These are phyloP conservation scores for Sebastes oblongus DNA, from an alignment of 2,797 vertebrate genomes.

Conservation along the genomic window DNA sequence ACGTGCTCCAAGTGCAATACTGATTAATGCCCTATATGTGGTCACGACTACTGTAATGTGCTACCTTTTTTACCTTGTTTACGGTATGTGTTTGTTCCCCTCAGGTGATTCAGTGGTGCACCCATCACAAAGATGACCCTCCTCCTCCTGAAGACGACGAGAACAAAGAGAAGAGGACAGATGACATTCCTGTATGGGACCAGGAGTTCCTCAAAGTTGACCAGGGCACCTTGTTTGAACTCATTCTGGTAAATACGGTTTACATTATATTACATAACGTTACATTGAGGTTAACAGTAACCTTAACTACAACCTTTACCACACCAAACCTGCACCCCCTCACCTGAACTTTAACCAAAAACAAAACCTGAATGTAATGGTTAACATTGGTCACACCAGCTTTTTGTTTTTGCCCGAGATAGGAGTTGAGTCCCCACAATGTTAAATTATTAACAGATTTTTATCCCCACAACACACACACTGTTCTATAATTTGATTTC, in stretches of 20 bases:
- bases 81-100: background rate
- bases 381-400: background rate
- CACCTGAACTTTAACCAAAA: background rate
- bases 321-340: background rate
- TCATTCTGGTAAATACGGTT: slow-evolving; percentile 90
- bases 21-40: background rate
- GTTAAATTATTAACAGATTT: background rate
- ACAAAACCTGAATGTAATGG: background rate
- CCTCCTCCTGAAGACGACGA: slow-evolving; percentile 98
- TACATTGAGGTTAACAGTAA: background rate
- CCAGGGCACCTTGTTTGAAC: slow-evolving; percentile 98
- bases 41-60: background rate
- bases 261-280: rapidly evolving
- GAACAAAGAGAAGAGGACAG: slow-evolving; percentile 99
- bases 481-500: background rate
- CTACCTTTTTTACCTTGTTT: no score
- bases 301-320: background rate
- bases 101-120: slow-evolving; percentile 99
- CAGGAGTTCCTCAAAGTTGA: slow-evolving; percentile 99
- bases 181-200: slow-evolving; percentile 99
- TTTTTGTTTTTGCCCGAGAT: background rate
- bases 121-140: slow-evolving; percentile 99
- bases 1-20: background rate
- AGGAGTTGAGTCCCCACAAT: background rate
- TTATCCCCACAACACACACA: no score